phyloP scores from a whole-genome alignment of 2,113 vertebrate genomes.

The Philantomba maxwellii region DNA sequence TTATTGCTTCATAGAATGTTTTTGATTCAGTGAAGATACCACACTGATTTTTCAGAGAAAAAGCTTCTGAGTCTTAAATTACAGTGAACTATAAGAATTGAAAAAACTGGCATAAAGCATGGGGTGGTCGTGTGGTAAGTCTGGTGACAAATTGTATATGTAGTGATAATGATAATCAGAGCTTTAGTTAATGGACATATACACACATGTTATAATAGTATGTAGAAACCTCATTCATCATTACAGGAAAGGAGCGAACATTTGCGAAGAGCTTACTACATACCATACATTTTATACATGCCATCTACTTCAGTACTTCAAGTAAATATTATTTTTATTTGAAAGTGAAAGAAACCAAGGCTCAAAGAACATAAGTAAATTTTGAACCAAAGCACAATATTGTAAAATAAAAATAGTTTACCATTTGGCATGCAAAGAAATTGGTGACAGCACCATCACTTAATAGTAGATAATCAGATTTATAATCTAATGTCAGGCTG shows the following conservation, averaged over 20 bases:
- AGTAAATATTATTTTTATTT: constrained; percentile 35
- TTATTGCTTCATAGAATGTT: constrained; percentile 27
- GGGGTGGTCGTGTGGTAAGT: neutral
- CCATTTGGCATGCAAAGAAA: constrained; percentile 31
- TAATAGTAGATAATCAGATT: neutral
- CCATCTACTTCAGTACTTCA: neutral
- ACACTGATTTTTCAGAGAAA: constrained; percentile 9
- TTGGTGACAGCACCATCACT: neutral
- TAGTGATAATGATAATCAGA: neutral
- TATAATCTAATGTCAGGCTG: constrained; percentile 13
- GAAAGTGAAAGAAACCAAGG: constrained; percentile 27
- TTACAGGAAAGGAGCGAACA: constrained; percentile 1
- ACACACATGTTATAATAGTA: neutral
- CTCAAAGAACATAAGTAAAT: neutral
- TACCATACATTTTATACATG: neutral
- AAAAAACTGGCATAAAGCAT: neutral
- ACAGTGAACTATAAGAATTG: neutral
- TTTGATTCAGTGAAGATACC: constrained; percentile 4
- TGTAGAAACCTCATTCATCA: neutral
- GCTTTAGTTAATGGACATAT: neutral
- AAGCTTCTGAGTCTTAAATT: neutral
- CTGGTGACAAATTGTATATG: neutral
- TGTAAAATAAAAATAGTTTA: constrained; percentile 30
- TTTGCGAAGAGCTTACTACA: neutral
- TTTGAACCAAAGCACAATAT: neutral